phyloP scores from a whole-genome alignment of 2,888 invertebrate genomes.

The Cantharis rufa region DNA sequence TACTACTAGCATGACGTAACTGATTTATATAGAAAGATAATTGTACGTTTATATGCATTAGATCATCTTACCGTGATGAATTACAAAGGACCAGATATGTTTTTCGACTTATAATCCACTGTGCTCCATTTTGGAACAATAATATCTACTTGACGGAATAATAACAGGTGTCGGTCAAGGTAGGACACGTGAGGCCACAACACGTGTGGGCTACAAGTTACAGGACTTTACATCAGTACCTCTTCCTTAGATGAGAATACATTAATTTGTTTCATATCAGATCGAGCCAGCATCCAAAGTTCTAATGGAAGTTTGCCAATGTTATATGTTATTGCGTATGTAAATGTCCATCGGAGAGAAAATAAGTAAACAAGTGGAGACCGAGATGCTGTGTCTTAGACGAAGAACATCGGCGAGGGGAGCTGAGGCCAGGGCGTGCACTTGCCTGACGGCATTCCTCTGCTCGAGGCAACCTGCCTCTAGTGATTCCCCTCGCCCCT shows the following conservation, averaged over 20 bases:
- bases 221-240: slow-evolving; percentile 22
- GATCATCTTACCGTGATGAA: slow-evolving; percentile 35
- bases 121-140: slow-evolving; percentile 22
- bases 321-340: slow-evolving; percentile 23
- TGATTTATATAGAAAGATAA: slow-evolving; percentile 24
- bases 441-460: slow-evolving; percentile 58
- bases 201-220: slow-evolving; percentile 43
- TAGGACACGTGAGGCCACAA: slow-evolving; percentile 46
- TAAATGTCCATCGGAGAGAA: slow-evolving; percentile 16
- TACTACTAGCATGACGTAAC: slow-evolving; percentile 14
- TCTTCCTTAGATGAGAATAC: slow-evolving; percentile 12
- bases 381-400: slow-evolving; percentile 10
- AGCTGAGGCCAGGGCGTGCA: slow-evolving; percentile 48
- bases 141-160: slow-evolving; percentile 33
- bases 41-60: slow-evolving; percentile 32
- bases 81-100: slow-evolving; percentile 33
- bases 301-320: slow-evolving; percentile 25
- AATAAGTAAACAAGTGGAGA: slow-evolving; percentile 11
- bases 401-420: slow-evolving; percentile 5
- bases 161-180: slow-evolving; percentile 50
- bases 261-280: slow-evolving; percentile 26
- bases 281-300: slow-evolving; percentile 14
- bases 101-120: slow-evolving; percentile 24
- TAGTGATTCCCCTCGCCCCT: slow-evolving; percentile 38
- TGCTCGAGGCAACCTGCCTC: slow-evolving; percentile 53